These are phyloP conservation scores for Limnephilus auricula DNA, from an alignment of 2,888 invertebrate species.

Conservation along the genomic window DNA sequence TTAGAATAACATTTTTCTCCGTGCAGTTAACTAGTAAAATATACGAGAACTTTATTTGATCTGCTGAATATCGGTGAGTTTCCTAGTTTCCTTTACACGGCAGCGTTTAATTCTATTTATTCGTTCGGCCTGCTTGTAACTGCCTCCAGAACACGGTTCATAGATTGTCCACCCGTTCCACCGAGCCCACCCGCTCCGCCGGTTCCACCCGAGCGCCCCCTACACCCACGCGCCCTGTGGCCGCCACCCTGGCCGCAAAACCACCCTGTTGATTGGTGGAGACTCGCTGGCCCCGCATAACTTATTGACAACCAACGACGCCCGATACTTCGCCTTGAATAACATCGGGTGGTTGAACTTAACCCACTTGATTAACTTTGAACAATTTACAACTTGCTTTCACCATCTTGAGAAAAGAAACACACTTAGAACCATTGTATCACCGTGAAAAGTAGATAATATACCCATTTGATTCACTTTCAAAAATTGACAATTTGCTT, in stretches of 20 bases:
- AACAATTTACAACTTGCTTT: not conserved
- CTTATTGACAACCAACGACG: slow-evolving; percentile 63
- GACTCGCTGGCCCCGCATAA: slow-evolving; percentile 57
- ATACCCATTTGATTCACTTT: not conserved
- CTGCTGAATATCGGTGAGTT: not conserved
- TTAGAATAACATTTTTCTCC: no score
- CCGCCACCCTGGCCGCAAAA: not conserved
- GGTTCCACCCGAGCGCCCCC: not conserved
- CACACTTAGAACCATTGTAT: not conserved
- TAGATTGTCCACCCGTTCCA: slow-evolving; percentile 4
- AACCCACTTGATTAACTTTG: not conserved
- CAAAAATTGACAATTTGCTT: not conserved
- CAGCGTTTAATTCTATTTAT: slow-evolving; percentile 7
- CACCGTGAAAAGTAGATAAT: not conserved
- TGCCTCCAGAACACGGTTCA: slow-evolving; percentile 13
- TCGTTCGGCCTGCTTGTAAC: slow-evolving; percentile 6
- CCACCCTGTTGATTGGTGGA: slow-evolving; percentile 54
- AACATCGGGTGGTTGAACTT: slow-evolving; percentile 8
- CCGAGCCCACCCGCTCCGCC: not conserved
- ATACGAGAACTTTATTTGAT: not conserved
- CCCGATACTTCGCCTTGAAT: slow-evolving; percentile 27
- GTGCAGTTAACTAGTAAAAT: not conserved
- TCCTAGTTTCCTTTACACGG: not conserved
- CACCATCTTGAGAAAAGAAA: not conserved
- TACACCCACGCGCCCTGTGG: not conserved